Conservation (phyloP, 2,113 vertebrate genomes). For the Dissostichus mawsoni region DNA sequence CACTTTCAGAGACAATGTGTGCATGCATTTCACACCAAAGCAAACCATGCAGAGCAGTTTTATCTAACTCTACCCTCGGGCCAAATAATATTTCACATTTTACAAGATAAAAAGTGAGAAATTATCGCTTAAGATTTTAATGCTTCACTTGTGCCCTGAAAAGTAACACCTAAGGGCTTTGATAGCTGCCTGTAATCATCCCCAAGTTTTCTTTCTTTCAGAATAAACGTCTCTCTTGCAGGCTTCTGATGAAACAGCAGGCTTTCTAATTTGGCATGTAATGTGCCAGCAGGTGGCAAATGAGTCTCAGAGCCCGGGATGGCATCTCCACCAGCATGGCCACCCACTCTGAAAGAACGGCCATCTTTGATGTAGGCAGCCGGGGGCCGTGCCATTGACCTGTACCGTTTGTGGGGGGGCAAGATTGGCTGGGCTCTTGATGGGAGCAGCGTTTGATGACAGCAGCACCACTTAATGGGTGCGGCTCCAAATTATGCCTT, state of each 20-base stretch:
- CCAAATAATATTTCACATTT: slow-evolving; percentile 27
- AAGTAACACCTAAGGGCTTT: slow-evolving; percentile 42
- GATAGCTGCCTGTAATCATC: slow-evolving; percentile 57
- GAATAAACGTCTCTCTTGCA: slow-evolving; percentile 43
- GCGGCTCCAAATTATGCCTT: slow-evolving; percentile 60
- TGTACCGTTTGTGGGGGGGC: slow-evolving; percentile 43
- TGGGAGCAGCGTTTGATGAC: slow-evolving; percentile 64
- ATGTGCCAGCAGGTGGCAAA: slow-evolving; percentile 74
- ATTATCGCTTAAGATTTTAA: slow-evolving; percentile 48
- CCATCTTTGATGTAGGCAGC: slow-evolving; percentile 66
- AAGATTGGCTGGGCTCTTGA: slow-evolving; percentile 55
- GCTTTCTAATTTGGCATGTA: slow-evolving; percentile 76
- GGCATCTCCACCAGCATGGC: slow-evolving; percentile 63
- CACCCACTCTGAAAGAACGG: slow-evolving; percentile 63
- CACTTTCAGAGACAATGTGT: slow-evolving; percentile 7
- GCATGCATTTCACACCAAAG: slow-evolving; percentile 18
- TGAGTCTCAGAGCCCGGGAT: slow-evolving; percentile 61
- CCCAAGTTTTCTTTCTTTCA: slow-evolving; percentile 45
- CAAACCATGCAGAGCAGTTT: slow-evolving; percentile 26
- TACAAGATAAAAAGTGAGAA: slow-evolving; percentile 16
- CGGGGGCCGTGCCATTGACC: slow-evolving; percentile 65
- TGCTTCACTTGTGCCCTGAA: slow-evolving; percentile 24
- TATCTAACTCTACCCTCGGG: slow-evolving; percentile 27
- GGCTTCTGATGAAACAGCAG: slow-evolving; percentile 70
- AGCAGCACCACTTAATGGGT: slow-evolving; percentile 53